These are phyloP conservation scores for Phalera bucephala DNA, from an alignment of 2,888 invertebrate species.

Conservation along the genomic window DNA sequence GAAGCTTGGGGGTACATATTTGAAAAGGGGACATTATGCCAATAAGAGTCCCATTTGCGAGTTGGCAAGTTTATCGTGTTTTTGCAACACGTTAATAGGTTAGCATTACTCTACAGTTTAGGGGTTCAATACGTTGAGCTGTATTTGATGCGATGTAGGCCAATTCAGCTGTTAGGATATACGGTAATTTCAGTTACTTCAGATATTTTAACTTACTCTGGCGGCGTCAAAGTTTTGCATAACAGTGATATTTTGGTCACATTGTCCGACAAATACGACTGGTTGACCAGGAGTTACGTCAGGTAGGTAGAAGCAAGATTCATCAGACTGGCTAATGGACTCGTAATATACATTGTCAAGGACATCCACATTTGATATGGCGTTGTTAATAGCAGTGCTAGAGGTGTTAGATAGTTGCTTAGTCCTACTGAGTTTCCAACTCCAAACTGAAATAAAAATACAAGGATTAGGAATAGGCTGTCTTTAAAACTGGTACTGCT, in stretches of 20 bases:
- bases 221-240: constrained; percentile 38
- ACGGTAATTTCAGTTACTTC: no score
- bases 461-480: no score
- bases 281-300: constrained; percentile 33
- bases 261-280: constrained; percentile 54
- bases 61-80: no score
- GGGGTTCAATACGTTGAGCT: no score
- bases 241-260: constrained; percentile 55
- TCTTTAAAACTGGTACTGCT: no score
- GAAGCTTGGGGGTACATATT: no score
- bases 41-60: no score
- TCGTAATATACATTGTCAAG: constrained; percentile 48
- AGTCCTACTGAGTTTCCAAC: constrained; percentile 64
- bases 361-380: constrained; percentile 41
- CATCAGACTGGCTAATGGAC: constrained; percentile 40
- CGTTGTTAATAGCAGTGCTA: constrained; percentile 34
- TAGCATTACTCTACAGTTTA: no score
- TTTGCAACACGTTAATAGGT: no score
- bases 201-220: constrained; percentile 33
- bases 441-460: constrained; percentile 44
- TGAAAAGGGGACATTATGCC: no score
- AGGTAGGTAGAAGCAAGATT: constrained; percentile 59
- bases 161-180: no score
- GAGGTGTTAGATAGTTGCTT: constrained; percentile 32
- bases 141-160: no score